These are phyloP conservation scores for Idaea dimidiata DNA, from an alignment of 2,888 invertebrate genomes.

Conservation along the genomic window DNA sequence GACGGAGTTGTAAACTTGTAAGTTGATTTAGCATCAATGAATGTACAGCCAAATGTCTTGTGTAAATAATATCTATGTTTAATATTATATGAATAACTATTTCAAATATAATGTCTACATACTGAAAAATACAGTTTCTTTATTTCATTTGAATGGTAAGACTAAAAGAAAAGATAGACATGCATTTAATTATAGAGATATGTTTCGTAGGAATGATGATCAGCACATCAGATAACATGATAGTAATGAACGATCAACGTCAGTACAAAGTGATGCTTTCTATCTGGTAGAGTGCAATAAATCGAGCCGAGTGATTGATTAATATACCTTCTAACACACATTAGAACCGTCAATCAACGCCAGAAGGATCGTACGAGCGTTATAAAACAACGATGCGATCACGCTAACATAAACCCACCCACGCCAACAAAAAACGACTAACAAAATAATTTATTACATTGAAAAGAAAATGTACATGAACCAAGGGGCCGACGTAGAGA, in stretches of 20 bases:
- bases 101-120: constrained; percentile 77
- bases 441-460: constrained; percentile 70
- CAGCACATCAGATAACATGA: constrained; percentile 42
- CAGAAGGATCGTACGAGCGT: constrained; percentile 43
- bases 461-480: constrained; percentile 53
- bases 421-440: constrained; percentile 52
- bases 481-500: constrained; percentile 47
- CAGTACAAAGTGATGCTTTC: constrained; percentile 45
- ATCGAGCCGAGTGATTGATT: constrained; percentile 66
- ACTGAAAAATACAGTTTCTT: constrained; percentile 53
- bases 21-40: constrained; percentile 44
- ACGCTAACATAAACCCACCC: constrained; percentile 58
- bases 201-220: background rate
- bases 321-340: constrained; percentile 63
- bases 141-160: constrained; percentile 31
- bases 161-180: constrained; percentile 14
- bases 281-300: constrained; percentile 55
- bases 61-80: constrained; percentile 78
- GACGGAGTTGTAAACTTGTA: constrained; percentile 50
- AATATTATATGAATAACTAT: constrained; percentile 73
- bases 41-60: constrained; percentile 75
- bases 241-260: constrained; percentile 55
- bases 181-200: constrained; percentile 2
- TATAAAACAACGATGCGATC: constrained; percentile 63
- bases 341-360: constrained; percentile 70